Conservation (phyloP, 2,888 invertebrate genomes). For the Peribatodes rhomboidaria region DNA sequence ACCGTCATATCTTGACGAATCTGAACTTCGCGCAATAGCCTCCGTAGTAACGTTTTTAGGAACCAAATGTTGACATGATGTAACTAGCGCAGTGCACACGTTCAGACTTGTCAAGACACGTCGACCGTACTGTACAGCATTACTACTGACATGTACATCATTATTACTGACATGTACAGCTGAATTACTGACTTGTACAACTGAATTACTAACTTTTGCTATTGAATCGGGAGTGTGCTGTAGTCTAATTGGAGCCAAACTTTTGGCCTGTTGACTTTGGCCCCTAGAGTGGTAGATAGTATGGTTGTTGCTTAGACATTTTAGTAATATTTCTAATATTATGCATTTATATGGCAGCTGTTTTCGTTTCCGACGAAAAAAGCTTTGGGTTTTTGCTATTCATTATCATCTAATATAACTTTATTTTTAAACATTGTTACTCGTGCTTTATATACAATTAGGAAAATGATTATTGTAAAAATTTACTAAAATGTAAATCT, state of each 20-base stretch:
- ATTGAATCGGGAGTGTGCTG: not conserved
- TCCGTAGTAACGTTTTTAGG: no score
- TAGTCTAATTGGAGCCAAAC: not conserved
- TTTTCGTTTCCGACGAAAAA: constrained; percentile 56
- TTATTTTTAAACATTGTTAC: constrained; percentile 32
- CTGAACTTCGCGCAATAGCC: no score
- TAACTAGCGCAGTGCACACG: no score
- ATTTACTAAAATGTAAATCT: no score
- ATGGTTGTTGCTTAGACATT: constrained; percentile 55
- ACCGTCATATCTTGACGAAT: not conserved
- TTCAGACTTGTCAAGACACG: no score
- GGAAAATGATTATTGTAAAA: not conserved
- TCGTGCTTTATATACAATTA: not conserved
- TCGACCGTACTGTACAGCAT: not conserved
- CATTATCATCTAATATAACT: not conserved
- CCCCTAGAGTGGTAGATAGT: constrained; percentile 43
- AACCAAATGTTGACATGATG: no score
- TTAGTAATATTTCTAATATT: constrained; percentile 64
- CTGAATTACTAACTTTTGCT: not conserved
- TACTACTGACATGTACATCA: not conserved
- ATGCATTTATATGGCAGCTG: constrained; percentile 80
- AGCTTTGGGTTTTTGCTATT: constrained; percentile 18
- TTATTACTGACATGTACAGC: not conserved
- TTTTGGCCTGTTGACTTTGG: not conserved
- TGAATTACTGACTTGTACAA: not conserved